phyloP scores from a whole-genome alignment of 2,888 invertebrate genomes.

The Patella depressa region DNA sequence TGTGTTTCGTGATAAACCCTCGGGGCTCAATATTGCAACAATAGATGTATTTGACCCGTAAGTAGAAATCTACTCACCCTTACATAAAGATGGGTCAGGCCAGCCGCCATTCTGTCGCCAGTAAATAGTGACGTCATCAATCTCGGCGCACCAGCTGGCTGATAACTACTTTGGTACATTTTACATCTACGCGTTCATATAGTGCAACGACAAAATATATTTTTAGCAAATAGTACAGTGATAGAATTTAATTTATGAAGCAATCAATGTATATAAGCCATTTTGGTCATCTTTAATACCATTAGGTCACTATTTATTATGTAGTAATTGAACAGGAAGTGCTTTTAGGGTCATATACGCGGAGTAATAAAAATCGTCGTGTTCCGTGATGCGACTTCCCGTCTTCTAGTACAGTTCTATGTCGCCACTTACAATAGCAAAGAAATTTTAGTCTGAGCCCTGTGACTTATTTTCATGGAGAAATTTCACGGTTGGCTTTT shows the following conservation, averaged over 20 bases:
- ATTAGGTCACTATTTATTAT: no score
- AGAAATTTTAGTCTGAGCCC: constrained; percentile 36
- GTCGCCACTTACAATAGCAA: constrained; percentile 64
- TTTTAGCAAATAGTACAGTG: not conserved
- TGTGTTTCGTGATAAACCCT: not conserved
- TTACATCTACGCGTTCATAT: constrained; percentile 20
- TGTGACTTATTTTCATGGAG: constrained; percentile 34
- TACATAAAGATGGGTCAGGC: constrained; percentile 26
- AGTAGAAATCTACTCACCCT: constrained; percentile 26
- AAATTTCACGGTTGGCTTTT: constrained; percentile 31
- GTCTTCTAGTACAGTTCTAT: no score
- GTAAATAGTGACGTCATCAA: constrained; percentile 58
- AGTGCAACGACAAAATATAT: constrained; percentile 5
- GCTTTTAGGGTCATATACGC: constrained; percentile 9
- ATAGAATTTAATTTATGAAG: not conserved
- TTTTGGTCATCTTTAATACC: no score
- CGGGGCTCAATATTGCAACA: constrained; percentile 10
- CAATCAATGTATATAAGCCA: no score
- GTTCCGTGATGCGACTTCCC: constrained; percentile 56
- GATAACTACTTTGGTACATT: constrained; percentile 10
- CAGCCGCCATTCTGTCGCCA: constrained; percentile 64
- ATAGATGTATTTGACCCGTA: constrained; percentile 9
- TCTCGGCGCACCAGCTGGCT: constrained; percentile 45
- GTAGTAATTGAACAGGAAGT: not conserved
- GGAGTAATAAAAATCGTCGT: constrained; percentile 7